Evolutionary conservation across 1,140 invertebrate genomes (phyloP).

Genomic region (Drosophila lini): DNA sequence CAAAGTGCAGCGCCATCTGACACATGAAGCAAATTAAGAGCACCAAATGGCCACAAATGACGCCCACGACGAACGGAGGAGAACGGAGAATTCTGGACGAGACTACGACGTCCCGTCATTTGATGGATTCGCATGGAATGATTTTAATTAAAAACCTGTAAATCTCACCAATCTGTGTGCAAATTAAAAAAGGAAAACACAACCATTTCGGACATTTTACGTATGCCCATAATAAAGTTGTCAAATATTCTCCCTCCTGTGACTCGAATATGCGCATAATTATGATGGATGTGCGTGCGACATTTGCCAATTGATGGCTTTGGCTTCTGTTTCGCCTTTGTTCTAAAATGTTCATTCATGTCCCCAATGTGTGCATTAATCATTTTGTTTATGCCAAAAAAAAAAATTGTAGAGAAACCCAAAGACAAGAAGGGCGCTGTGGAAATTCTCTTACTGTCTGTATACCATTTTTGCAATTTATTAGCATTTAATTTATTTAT

Average conservation of each 20-base stretch:
- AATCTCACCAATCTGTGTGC: slow-evolving; percentile 42
- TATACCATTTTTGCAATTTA: slow-evolving; percentile 64
- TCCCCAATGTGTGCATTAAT: slow-evolving; percentile 62
- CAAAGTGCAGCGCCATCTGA: slow-evolving; percentile 74
- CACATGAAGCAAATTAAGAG: slow-evolving; percentile 73
- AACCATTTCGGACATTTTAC: slow-evolving; percentile 31
- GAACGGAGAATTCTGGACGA: slow-evolving; percentile 16
- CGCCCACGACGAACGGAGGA: slow-evolving; percentile 8
- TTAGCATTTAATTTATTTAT: slow-evolving; percentile 71
- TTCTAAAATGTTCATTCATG: slow-evolving; percentile 45
- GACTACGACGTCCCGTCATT: slow-evolving; percentile 29
- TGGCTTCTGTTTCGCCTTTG: slow-evolving; percentile 37
- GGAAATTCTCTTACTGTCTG: slow-evolving; percentile 28
- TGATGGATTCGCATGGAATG: slow-evolving; percentile 71
- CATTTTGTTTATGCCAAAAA: slow-evolving; percentile 58
- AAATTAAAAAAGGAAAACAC: slow-evolving; percentile 21
- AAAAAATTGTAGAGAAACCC: neutral
- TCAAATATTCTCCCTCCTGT: slow-evolving; percentile 36
- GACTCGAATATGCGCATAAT: slow-evolving; percentile 54
- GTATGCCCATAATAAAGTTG: slow-evolving; percentile 62
- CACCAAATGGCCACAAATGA: slow-evolving; percentile 30
- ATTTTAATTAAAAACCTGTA: slow-evolving; percentile 83
- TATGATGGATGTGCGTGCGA: slow-evolving; percentile 73
- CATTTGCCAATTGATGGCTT: slow-evolving; percentile 70
- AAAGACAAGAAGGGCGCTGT: slow-evolving; percentile 8